Evolutionary conservation across 2,797 vertebrate genomes (phyloP).

Genomic region (Furcifer pardalis): DNA sequence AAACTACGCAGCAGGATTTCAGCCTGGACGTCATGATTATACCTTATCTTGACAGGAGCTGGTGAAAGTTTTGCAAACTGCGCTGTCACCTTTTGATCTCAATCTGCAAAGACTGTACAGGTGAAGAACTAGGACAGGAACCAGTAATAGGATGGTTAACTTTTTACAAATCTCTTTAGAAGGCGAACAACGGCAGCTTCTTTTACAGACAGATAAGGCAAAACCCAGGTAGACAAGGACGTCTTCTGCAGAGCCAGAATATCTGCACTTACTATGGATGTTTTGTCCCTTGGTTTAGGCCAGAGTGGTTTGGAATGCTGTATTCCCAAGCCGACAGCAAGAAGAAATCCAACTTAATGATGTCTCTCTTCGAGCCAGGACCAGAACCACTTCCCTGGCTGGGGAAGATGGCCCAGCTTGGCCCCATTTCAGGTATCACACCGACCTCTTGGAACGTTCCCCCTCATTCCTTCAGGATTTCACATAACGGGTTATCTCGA

Average conservation of each 20-base stretch:
- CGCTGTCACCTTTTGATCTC: no score
- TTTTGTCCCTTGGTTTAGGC: conserved; percentile 73
- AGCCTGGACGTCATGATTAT: no score
- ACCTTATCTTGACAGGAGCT: no score
- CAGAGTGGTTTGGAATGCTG: conserved; percentile 97
- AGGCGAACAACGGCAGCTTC: background rate
- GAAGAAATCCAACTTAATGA: conserved; percentile 99
- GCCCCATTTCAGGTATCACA: conserved; percentile 92
- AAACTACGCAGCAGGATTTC: no score
- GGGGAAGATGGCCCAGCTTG: conserved; percentile 92
- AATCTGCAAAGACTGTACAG: no score
- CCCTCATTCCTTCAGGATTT: no score
- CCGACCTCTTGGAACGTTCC: no score
- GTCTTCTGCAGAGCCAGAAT: background rate
- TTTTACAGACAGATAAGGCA: background rate
- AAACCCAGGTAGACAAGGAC: background rate
- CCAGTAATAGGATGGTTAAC: no score
- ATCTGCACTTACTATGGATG: background rate
- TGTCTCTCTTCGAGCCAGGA: conserved; percentile 96
- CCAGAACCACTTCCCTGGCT: conserved; percentile 94
- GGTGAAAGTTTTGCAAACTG: no score
- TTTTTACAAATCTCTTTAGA: no score
- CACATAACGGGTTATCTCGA: background rate
- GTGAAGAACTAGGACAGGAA: no score
- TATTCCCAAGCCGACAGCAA: conserved; percentile 99